phyloP scores from a whole-genome alignment of 2,797 vertebrate genomes.

The Pitangus sulphuratus region DNA sequence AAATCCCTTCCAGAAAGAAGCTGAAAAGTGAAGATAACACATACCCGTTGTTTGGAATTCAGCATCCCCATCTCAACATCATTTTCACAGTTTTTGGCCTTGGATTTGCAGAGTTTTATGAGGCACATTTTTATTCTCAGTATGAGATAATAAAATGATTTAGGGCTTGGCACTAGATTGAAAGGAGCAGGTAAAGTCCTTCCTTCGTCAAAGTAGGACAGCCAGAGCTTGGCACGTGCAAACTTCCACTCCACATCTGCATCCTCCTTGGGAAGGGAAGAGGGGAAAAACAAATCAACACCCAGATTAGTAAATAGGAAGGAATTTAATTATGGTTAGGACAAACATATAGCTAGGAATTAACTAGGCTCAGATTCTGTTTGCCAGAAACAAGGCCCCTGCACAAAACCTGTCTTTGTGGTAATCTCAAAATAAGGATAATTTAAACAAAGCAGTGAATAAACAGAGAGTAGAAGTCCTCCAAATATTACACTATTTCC shows the following conservation, averaged over 20 bases:
- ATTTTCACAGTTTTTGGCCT: conserved; percentile 86
- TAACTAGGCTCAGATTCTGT: neutral
- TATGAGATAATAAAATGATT: conserved; percentile 96
- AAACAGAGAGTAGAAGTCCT: neutral
- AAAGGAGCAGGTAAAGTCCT: conserved; percentile 94
- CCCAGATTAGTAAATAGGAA: neutral
- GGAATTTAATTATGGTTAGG: neutral
- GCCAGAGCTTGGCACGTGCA: conserved; percentile 94
- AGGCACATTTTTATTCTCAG: conserved; percentile 91
- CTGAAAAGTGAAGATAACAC: neutral
- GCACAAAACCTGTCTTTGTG: accelerated
- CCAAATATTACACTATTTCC: neutral
- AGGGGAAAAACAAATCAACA: neutral
- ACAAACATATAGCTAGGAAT: neutral
- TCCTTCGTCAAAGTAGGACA: conserved; percentile 97
- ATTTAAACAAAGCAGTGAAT: neutral
- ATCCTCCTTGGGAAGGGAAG: conserved; percentile 84
- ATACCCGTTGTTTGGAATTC: conserved; percentile 89
- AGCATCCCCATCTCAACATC: conserved; percentile 96
- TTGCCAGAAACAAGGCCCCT: neutral
- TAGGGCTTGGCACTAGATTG: conserved; percentile 96
- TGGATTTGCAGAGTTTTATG: conserved; percentile 90
- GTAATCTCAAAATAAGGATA: neutral
- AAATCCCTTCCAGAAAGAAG: neutral
- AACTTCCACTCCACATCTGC: conserved; percentile 98